Percentiles rank a stretch among this genome's conserved stretches.
Conservation (phyloP, 2,888 invertebrate genomes). For the Diaphora mendica region DNA sequence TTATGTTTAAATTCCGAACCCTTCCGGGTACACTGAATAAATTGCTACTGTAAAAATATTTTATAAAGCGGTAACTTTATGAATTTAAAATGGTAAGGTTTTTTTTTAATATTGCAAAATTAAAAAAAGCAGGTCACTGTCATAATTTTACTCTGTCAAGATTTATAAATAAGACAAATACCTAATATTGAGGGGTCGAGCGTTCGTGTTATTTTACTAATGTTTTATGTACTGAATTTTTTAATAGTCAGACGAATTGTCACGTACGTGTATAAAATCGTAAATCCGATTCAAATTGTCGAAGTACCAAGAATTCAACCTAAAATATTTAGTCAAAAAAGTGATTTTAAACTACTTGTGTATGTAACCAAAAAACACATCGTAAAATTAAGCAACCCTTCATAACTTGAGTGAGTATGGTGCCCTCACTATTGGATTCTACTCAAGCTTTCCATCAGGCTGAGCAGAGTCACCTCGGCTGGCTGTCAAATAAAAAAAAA, state of each 20-base stretch:
- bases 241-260: not conserved
- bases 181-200: not conserved
- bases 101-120: not conserved
- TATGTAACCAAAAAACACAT: no score
- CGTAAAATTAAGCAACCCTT: no score
- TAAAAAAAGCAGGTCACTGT: not conserved
- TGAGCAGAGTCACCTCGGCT: no score
- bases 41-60: not conserved
- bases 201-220: not conserved
- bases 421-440: no score
- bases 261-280: not conserved
- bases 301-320: not conserved
- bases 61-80: not conserved
- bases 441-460: no score
- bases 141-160: not conserved
- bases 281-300: not conserved
- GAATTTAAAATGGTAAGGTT: no score
- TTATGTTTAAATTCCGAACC: constrained; percentile 6
- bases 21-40: not conserved
- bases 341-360: not conserved
- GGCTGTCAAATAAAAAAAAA: no score
- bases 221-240: not conserved
- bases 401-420: no score
- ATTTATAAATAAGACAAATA: not conserved
- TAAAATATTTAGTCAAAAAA: not conserved